Percentiles rank a stretch among this genome's conserved stretches.
These are phyloP conservation scores for Hylaea fasciaria DNA, from an alignment of 2,888 invertebrate species.

Conservation along the genomic window DNA sequence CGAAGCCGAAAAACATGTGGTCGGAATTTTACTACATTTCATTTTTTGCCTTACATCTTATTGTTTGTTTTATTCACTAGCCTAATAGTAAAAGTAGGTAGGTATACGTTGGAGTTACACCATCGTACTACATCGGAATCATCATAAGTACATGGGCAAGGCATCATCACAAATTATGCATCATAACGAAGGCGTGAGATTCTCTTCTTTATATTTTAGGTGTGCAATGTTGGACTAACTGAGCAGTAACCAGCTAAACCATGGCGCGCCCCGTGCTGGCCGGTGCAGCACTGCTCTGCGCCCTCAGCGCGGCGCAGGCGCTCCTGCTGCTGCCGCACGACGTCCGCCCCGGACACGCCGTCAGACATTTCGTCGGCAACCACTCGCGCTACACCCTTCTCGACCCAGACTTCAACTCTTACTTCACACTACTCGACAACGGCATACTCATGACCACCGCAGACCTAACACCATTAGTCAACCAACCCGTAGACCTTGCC, in stretches of 20 bases:
- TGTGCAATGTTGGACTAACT: constrained; percentile 76
- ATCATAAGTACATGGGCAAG: no score
- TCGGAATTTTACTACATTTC: neutral
- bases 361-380: constrained; percentile 89
- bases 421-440: constrained; percentile 94
- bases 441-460: constrained; percentile 96
- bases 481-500: constrained; percentile 92
- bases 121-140: neutral
- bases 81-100: neutral
- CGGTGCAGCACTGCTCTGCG: constrained; percentile 74
- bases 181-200: no score
- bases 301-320: constrained; percentile 67
- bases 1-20: neutral
- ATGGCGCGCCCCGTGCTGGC: constrained; percentile 75
- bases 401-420: constrained; percentile 92
- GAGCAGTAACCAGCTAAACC: constrained; percentile 47
- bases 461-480: constrained; percentile 91
- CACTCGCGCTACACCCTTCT: constrained; percentile 84
- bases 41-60: neutral
- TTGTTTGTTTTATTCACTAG: neutral
- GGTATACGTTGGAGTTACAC: no score
- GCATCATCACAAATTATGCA: no score
- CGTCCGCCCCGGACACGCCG: constrained; percentile 94
- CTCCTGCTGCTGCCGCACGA: constrained; percentile 93
- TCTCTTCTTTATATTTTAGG: constrained; percentile 53